Base-by-base conservation (phyloP, 2,888 invertebrate genomes). In the Tryphoninae sp. region DNA sequence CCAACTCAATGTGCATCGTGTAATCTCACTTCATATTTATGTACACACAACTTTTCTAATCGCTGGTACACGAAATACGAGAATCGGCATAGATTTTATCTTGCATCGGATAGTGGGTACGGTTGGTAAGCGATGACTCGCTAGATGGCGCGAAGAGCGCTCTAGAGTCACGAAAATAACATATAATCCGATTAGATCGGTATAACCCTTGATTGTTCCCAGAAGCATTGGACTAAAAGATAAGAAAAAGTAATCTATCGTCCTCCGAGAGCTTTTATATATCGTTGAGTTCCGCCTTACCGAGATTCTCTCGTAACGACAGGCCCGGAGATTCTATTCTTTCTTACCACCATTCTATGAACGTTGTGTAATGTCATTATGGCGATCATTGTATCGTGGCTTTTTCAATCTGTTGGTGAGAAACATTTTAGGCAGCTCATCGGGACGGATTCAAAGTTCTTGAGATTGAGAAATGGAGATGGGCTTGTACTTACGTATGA, bases 151-250 rank as follows among this genome's bases (percentile, higher is more conserved):
- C 9, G 51, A 33, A 42, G 11, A 42, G 19, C n/a, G 53, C 9
- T 40, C 55, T 4, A 6, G 4, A 55, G 55, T 55, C 16, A 19
- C 53, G 55, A 73, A 62, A 79, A 79, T 51, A 74, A 13, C 45
- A 45, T 42, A 42, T 74, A 79, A 79, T 73, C 78, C 73, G 73
- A 68, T 79, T 74, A 74, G 65, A 55, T 22, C 55, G 55, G 23
- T 55, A 16, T 2, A 55, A 26, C n/a, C n/a, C 55, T 22, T 42
- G 67, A 73, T 73, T 73, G 51, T 62, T 53, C 53, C 61, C 19
- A 16, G 51, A 22, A 33, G 19, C 40, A 23, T 59, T 59, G 78
- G 73, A 55, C 73, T 40, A 42, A 59, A 55, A 73, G 78, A 78
- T 78, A 78, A 78, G 78, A 61, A 19, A 45, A 55, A 67, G 59